Conservation (phyloP, 2,113 vertebrate species). For the Microcebus jonahi region DNA sequence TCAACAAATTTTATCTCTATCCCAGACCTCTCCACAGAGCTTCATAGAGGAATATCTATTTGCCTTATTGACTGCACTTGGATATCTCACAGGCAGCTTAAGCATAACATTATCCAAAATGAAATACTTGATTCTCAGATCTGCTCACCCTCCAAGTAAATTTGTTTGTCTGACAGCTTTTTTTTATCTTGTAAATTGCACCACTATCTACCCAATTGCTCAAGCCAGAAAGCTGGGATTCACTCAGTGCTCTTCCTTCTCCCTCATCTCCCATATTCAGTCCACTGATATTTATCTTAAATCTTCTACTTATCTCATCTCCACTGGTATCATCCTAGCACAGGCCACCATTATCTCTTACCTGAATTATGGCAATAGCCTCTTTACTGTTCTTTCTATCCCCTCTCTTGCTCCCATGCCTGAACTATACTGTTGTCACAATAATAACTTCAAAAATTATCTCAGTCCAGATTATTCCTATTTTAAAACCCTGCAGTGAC, state of each 20-base stretch:
- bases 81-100: not conserved
- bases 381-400: not conserved
- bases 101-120: not conserved
- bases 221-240: conserved; percentile 11
- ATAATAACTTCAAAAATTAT: not conserved
- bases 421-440: not conserved
- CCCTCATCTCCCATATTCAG: not conserved
- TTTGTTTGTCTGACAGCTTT: conserved; percentile 17
- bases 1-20: not conserved
- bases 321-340: not conserved
- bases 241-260: not conserved
- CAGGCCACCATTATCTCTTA: not conserved
- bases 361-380: not conserved
- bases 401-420: not conserved
- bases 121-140: not conserved
- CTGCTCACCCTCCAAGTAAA: not conserved
- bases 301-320: not conserved
- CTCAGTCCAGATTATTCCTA: not conserved
- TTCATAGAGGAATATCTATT: not conserved
- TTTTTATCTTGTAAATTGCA: not conserved
- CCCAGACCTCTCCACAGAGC: not conserved
- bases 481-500: not conserved
- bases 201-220: not conserved
- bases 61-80: not conserved
- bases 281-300: not conserved